Evolutionary conservation across 2,888 invertebrate genomes (phyloP).

Genomic region (Halocaridina rubra): DNA sequence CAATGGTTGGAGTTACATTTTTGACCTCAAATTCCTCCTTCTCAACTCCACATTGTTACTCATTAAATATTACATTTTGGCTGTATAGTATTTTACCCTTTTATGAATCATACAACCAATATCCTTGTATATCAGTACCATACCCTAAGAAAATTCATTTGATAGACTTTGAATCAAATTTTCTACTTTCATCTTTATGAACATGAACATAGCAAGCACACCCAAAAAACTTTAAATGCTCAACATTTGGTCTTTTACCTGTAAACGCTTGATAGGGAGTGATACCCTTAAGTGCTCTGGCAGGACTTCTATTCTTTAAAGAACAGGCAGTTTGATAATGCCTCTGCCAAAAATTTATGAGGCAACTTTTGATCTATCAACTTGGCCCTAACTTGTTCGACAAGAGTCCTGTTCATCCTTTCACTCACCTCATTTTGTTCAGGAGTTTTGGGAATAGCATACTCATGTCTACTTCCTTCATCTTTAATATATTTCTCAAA

Average conservation of each 20-base stretch:
- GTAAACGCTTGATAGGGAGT: conserved; percentile 16
- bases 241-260: conserved; percentile 20
- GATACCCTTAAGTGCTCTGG: conserved; percentile 2
- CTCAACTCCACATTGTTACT: neutral
- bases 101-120: conserved; percentile 22
- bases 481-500: neutral
- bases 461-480: conserved; percentile 15
- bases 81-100: conserved; percentile 17
- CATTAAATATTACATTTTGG: conserved; percentile 7
- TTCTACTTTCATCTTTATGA: conserved; percentile 20
- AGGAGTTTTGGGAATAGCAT: conserved; percentile 19
- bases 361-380: neutral
- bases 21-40: too few species aligned
- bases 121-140: conserved; percentile 29
- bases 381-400: neutral
- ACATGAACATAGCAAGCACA: conserved; percentile 41
- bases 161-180: too few species aligned
- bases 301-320: conserved; percentile 20
- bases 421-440: too few species aligned
- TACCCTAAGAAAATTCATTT: conserved; percentile 44
- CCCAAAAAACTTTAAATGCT: conserved; percentile 31
- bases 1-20: too few species aligned
- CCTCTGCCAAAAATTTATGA: conserved; percentile 37
- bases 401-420: neutral
- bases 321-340: conserved; percentile 29